phyloP scores from a whole-genome alignment of 2,888 invertebrate species.

The Aphodius granarius region DNA sequence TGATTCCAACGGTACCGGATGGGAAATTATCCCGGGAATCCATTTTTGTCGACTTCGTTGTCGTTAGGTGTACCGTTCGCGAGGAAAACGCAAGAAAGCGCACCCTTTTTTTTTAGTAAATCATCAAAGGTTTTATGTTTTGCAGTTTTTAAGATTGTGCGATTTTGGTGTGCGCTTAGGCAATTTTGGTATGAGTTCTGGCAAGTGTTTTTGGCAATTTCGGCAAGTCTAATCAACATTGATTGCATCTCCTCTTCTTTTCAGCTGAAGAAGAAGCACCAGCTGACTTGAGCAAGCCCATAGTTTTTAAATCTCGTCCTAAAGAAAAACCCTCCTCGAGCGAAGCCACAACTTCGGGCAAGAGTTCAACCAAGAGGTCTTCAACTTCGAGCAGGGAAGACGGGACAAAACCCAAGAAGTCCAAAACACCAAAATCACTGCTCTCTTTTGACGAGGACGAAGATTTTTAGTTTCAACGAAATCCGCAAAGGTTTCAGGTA shows the following conservation, averaged over 20 bases:
- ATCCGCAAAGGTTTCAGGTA: no score
- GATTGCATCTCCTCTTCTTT: slow-evolving; percentile 35
- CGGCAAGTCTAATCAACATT: neutral
- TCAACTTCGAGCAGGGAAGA: neutral
- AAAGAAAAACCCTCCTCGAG: slow-evolving; percentile 34
- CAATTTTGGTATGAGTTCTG: no score
- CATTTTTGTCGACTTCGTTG: no score
- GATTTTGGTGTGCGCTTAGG: no score
- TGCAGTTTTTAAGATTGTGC: no score
- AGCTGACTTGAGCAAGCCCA: slow-evolving; percentile 62
- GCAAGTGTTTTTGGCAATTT: no score
- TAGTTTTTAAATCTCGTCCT: slow-evolving; percentile 57
- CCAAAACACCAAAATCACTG: slow-evolving; percentile 46
- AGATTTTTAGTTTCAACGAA: slow-evolving; percentile 17
- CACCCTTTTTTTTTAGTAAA: no score
- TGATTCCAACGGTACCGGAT: no score
- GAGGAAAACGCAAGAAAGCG: no score
- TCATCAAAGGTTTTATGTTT: no score
- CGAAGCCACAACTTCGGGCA: neutral
- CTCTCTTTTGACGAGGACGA: slow-evolving; percentile 58
- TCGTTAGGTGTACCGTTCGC: no score
- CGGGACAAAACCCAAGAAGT: slow-evolving; percentile 43
- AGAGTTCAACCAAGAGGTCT: slow-evolving; percentile 20
- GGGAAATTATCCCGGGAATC: no score
- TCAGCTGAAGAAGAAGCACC: slow-evolving; percentile 62